A percentile compares a stretch with the other conserved stretches of the same genome.
These are phyloP conservation scores for Stercorarius parasiticus DNA, from an alignment of 2,113 vertebrate species.

Conservation along the genomic window DNA sequence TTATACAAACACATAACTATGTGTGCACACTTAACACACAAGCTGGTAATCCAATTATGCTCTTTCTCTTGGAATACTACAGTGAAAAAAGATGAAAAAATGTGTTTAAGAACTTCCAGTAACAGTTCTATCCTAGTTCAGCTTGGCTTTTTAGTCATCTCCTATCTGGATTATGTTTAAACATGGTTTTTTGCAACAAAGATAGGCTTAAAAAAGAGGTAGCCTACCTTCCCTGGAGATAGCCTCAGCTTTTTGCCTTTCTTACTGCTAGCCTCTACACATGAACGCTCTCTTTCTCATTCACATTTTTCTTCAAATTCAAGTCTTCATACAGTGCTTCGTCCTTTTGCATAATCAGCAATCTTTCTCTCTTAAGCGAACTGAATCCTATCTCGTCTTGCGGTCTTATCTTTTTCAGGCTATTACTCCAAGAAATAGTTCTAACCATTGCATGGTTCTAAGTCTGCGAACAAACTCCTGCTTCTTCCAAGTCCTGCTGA, in stretches of 20 bases:
- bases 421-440: background rate
- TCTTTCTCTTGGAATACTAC: background rate
- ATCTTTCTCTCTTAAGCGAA: background rate
- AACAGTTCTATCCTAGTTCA: background rate
- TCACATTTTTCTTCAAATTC: background rate
- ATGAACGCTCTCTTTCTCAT: background rate
- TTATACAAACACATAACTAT: background rate
- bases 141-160: background rate
- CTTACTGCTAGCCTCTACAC: background rate
- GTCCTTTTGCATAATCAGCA: background rate
- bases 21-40: background rate
- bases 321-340: background rate
- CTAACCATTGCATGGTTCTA: background rate
- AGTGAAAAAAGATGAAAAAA: background rate
- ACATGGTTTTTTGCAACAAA: background rate
- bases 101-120: background rate
- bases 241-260: background rate
- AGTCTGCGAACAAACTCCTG: background rate
- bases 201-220: background rate
- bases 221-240: background rate
- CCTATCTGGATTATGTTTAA: background rate
- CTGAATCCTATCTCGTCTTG: background rate
- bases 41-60: background rate
- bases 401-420: background rate
- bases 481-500: background rate